Evolutionary conservation across 2,113 vertebrate species (phyloP).

Genomic region (Ahaetulla prasina): DNA sequence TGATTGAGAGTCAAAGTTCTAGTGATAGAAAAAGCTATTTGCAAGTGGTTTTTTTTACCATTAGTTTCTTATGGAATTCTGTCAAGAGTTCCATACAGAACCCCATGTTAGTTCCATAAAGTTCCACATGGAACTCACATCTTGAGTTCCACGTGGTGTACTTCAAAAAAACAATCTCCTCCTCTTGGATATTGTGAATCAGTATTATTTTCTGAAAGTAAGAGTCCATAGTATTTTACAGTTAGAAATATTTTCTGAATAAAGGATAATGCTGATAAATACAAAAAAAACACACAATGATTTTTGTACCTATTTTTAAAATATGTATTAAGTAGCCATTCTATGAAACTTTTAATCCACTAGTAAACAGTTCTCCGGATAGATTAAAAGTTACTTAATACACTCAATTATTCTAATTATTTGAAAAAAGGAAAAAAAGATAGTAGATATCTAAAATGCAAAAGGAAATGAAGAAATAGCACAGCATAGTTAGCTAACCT

Average conservation of each 20-base stretch:
- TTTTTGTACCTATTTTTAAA: background rate
- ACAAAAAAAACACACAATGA: background rate
- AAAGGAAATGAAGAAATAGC: background rate
- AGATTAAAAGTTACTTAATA: background rate
- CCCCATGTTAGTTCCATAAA: background rate
- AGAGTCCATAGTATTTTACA: background rate
- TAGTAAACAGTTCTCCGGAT: background rate
- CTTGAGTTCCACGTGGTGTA: background rate
- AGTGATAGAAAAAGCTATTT: background rate
- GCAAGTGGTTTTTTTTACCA: background rate
- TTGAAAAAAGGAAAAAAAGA: background rate
- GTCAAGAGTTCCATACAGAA: background rate
- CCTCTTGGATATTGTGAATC: background rate
- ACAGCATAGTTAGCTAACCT: background rate
- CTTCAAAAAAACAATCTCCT: background rate
- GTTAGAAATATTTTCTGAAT: background rate
- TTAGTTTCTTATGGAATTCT: background rate
- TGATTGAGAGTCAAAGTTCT: background rate
- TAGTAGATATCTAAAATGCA: background rate
- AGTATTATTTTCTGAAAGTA: background rate
- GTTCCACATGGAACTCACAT: too few species aligned
- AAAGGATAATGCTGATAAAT: background rate
- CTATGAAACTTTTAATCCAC: background rate
- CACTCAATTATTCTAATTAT: background rate
- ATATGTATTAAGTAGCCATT: background rate